Evolutionary conservation across 2,113 vertebrate species (phyloP).

Genomic region (Psittacus erithacus): DNA sequence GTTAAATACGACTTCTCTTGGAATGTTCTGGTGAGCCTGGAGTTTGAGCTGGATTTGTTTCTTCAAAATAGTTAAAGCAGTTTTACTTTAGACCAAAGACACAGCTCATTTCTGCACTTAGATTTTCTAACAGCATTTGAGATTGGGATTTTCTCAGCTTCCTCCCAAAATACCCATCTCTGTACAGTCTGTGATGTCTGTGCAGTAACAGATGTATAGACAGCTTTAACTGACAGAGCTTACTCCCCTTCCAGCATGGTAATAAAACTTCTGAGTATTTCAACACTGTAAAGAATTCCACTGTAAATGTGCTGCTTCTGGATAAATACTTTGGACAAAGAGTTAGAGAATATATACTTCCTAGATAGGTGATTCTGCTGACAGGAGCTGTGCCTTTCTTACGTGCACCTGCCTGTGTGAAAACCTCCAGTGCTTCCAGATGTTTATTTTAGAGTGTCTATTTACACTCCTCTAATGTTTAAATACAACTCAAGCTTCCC

Average conservation of each 20-base stretch:
- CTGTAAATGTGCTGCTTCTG: background rate
- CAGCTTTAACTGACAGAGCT: background rate
- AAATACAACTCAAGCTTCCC: background rate
- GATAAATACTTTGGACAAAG: background rate
- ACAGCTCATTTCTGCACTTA: background rate
- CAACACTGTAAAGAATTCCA: background rate
- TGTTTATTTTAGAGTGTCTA: background rate
- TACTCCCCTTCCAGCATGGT: background rate
- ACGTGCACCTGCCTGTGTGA: background rate
- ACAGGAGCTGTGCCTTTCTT: background rate
- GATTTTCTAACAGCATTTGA: background rate
- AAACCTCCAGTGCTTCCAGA: background rate
- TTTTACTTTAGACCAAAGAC: background rate
- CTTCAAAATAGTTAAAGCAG: background rate
- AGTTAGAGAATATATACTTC: background rate
- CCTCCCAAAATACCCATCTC: background rate
- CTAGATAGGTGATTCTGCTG: background rate
- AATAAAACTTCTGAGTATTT: background rate
- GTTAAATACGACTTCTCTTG: background rate
- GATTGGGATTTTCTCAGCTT: background rate
- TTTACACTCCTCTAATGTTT: background rate
- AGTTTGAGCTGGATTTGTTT: background rate
- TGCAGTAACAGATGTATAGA: background rate
- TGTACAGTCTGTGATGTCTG: background rate
- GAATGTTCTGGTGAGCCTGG: background rate